phyloP scores from a whole-genome alignment of 2,113 vertebrate species.

The Alethe castanea region DNA sequence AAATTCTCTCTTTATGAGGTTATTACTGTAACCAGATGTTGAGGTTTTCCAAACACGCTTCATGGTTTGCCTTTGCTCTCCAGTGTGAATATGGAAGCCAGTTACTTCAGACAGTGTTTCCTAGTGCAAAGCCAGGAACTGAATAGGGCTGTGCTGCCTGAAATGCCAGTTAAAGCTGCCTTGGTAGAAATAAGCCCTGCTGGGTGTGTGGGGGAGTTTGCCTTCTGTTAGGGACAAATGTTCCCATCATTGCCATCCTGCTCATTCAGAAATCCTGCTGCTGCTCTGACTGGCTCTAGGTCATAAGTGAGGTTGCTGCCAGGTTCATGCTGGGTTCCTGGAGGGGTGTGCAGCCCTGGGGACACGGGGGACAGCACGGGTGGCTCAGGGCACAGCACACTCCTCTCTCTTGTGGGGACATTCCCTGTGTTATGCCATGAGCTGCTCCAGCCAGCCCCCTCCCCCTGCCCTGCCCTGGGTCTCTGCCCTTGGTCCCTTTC shows the following conservation, averaged over 20 bases:
- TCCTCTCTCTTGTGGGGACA: neutral
- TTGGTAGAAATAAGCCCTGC: neutral
- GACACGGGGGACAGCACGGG: neutral
- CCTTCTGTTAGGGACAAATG: neutral
- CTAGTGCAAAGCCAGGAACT: neutral
- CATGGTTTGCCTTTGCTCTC: neutral
- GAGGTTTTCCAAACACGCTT: neutral
- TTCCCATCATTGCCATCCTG: neutral
- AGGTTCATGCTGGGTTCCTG: neutral
- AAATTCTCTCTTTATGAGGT: neutral
- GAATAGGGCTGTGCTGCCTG: neutral
- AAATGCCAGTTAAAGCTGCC: neutral
- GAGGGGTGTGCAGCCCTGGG: neutral
- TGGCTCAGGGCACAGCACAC: neutral
- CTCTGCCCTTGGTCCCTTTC: too few relatives aligned
- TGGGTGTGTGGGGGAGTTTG: neutral
- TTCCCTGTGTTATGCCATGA: neutral
- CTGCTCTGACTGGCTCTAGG: neutral
- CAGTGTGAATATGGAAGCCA: neutral
- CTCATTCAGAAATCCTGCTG: neutral
- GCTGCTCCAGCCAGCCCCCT: neutral
- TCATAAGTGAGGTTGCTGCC: accelerated
- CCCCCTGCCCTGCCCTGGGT: neutral
- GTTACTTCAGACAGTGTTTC: neutral
- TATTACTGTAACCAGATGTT: neutral